These are phyloP conservation scores for Bathynomus jamesi DNA, from an alignment of 1,140 invertebrate species.

Conservation along the genomic window DNA sequence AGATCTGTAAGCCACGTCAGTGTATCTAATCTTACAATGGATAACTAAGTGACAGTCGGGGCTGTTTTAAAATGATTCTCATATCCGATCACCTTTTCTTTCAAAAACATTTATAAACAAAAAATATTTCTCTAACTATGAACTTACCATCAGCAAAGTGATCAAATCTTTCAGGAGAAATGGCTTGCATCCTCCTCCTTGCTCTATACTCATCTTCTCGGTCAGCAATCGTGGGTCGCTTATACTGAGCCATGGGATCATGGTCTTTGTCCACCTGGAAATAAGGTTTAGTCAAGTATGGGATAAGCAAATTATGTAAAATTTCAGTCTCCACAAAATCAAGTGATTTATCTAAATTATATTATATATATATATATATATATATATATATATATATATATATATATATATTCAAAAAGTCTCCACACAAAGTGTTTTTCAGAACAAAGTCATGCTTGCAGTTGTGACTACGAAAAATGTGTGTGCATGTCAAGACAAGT, in stretches of 20 bases:
- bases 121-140: too few species aligned
- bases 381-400: slow-evolving; percentile 8
- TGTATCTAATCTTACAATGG: too few species aligned
- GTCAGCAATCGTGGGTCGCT: slow-evolving; percentile 83
- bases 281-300: slow-evolving; percentile 35
- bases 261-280: slow-evolving; percentile 77
- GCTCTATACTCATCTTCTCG: slow-evolving; percentile 93
- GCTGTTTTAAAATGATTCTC: too few species aligned
- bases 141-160: slow-evolving; percentile 94
- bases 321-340: neutral
- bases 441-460: too few species aligned
- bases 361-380: slow-evolving; percentile 1
- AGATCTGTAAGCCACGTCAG: too few species aligned
- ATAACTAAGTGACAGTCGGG: too few species aligned
- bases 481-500: too few species aligned
- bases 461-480: too few species aligned
- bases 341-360: neutral
- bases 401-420: slow-evolving; percentile 7
- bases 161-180: slow-evolving; percentile 92
- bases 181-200: slow-evolving; percentile 75
- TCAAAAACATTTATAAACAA: too few species aligned
- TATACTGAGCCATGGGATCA: slow-evolving; percentile 92
- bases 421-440: too few species aligned
- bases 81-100: too few species aligned
- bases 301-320: neutral